phyloP scores from a whole-genome alignment of 2,888 invertebrate species.

The Branchinecta sandiegonensis region DNA sequence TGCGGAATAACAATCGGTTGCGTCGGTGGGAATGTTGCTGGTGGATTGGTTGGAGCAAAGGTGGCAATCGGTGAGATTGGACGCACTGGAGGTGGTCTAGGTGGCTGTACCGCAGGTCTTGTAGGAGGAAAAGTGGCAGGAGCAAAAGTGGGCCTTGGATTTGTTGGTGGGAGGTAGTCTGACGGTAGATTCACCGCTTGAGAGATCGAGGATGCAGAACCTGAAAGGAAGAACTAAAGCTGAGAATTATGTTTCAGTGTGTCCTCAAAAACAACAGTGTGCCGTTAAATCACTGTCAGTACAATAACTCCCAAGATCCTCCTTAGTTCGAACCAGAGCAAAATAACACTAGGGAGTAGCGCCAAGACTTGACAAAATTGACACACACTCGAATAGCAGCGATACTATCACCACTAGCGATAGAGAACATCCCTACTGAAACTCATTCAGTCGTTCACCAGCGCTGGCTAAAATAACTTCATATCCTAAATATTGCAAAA shows the following conservation, averaged over 20 bases:
- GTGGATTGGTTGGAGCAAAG: background rate
- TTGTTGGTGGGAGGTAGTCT: conserved; percentile 13
- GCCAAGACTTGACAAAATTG: no score
- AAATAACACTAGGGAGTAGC: no score
- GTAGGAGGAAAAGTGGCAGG: background rate
- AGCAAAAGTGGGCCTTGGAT: conserved; percentile 1
- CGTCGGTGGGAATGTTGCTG: background rate
- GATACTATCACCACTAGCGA: no score
- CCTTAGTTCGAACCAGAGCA: no score
- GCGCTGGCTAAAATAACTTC: no score
- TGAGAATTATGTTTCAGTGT: background rate
- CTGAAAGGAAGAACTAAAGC: background rate
- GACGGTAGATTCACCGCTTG: background rate
- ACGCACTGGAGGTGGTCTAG: conserved; percentile 8
- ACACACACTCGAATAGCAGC: no score
- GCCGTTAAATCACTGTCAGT: no score
- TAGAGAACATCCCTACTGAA: no score
- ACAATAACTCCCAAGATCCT: no score
- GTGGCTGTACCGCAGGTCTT: background rate
- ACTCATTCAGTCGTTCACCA: no score
- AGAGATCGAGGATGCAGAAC: background rate
- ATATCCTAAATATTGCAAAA: no score
- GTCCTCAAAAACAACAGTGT: background rate
- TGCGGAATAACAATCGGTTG: background rate
- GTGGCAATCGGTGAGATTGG: conserved; percentile 7